Base-by-base conservation (phyloP, 2,888 invertebrate species). In the Drosophila leonis region DNA sequence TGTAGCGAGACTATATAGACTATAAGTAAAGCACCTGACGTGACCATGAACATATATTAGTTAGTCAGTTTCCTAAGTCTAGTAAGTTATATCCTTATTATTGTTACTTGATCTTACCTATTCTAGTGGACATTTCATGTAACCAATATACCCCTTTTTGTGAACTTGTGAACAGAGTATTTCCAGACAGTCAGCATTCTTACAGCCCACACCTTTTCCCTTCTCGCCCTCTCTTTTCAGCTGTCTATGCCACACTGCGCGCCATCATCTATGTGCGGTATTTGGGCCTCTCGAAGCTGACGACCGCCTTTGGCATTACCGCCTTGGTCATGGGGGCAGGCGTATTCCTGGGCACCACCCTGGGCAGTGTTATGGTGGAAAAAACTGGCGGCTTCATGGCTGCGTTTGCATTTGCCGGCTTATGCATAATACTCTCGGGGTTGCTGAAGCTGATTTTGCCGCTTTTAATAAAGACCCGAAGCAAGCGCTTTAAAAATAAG, bases 181-280 rank as follows among this genome's bases (percentile, higher is more conserved):
- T 29, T 9, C 20, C 20, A 42, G 31, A 33, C 20, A 33, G 42
- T 56, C 9, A n/a, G 31, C 10, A n/a, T 20, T 29, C 13, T 42
- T 52, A 13, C 15, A 24, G 15, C 0, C 8, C 13, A 0, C n/a
- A n/a, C 7, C 3, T 9, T 12, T 27, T n/a, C 27, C 54, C 27
- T 1, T 54, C 49, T 27, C 27, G n/a, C 10, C 18, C 13, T 27
- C 12, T 24, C 15, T 33, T 24, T 20, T 3, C 44, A 97, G 97
- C 97, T 27, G 95, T 95, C 46, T 96, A 95, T 90, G 95, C 96
- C 10, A 95, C 97, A 0, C 93, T 97, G 54, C 94, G 97, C 72
- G 95, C 97, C 29, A 95, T 97, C 57, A 94, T 97, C 59, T 94
- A 97, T 64, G 97, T 97, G 9, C 96, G 96, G 80, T 93, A 96